Conservation (phyloP, 2,113 vertebrate genomes). For the Gnathonemus longibarbis region DNA sequence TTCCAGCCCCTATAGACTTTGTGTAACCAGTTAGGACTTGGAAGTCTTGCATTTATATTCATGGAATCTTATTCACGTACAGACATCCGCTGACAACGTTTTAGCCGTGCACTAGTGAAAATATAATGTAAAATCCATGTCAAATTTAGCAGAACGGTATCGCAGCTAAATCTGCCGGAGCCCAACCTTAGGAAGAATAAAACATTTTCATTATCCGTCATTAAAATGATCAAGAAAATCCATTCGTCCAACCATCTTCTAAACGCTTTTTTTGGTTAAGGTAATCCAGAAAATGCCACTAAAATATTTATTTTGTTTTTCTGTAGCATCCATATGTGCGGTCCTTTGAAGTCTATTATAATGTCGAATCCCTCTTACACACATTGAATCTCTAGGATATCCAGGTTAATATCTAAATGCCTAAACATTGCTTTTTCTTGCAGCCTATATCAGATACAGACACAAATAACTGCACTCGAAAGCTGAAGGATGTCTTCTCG, state of each 20-base stretch:
- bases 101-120: not conserved
- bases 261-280: not conserved
- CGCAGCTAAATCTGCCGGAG: not conserved
- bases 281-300: not conserved
- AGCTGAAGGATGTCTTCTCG: not conserved
- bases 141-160: not conserved
- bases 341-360: not conserved
- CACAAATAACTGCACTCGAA: not conserved
- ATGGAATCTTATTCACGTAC: not conserved
- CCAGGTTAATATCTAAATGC: not conserved
- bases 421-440: not conserved
- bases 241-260: not conserved
- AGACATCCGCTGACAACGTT: not conserved
- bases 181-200: not conserved
- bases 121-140: not conserved
- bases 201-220: not conserved
- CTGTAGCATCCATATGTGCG: not conserved
- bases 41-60: not conserved
- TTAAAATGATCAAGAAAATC: not conserved
- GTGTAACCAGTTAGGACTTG: not conserved
- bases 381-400: not conserved
- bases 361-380: not conserved
- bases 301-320: not conserved
- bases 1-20: not conserved
- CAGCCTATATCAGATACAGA: not conserved